Conservation (phyloP, 2,888 invertebrate genomes). For the Tuta absoluta region DNA sequence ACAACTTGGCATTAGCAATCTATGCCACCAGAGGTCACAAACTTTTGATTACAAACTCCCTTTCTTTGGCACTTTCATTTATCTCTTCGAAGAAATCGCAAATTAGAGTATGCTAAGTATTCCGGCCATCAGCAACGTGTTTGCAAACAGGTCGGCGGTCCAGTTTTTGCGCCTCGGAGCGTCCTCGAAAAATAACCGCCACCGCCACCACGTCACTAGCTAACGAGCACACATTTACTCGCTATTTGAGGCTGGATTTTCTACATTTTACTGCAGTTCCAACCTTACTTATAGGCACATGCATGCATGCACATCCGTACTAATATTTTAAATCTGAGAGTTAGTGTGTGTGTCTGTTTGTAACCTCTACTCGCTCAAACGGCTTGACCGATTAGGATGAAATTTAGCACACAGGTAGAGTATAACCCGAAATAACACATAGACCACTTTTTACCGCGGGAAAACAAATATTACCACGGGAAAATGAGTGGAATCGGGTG, state of each 20-base stretch:
- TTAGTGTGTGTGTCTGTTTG: too few relatives aligned
- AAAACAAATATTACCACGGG: not conserved
- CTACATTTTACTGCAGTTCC: not conserved
- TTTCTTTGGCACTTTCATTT: slow-evolving; percentile 37
- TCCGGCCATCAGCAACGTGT: slow-evolving; percentile 32
- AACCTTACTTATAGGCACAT: not conserved
- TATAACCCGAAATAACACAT: too few relatives aligned
- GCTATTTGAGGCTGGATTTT: slow-evolving; percentile 19
- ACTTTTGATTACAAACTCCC: slow-evolving; percentile 36
- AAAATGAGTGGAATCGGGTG: too few relatives aligned
- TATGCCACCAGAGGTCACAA: slow-evolving; percentile 40
- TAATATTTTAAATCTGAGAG: too few relatives aligned
- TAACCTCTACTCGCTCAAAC: too few relatives aligned
- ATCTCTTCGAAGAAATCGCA: slow-evolving; percentile 23
- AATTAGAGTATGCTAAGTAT: slow-evolving; percentile 19
- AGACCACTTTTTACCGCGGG: too few relatives aligned
- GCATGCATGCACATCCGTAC: not conserved
- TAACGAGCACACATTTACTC: slow-evolving; percentile 22
- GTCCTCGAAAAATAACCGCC: slow-evolving; percentile 78
- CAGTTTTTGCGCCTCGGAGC: slow-evolving; percentile 60
- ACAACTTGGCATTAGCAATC: slow-evolving; percentile 45
- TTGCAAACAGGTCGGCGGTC: slow-evolving; percentile 61
- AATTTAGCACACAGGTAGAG: too few relatives aligned
- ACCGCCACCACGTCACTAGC: slow-evolving; percentile 29
- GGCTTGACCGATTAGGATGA: too few relatives aligned